phyloP scores from a whole-genome alignment of 2,888 invertebrate genomes.

The Orchesellides sinensis region DNA sequence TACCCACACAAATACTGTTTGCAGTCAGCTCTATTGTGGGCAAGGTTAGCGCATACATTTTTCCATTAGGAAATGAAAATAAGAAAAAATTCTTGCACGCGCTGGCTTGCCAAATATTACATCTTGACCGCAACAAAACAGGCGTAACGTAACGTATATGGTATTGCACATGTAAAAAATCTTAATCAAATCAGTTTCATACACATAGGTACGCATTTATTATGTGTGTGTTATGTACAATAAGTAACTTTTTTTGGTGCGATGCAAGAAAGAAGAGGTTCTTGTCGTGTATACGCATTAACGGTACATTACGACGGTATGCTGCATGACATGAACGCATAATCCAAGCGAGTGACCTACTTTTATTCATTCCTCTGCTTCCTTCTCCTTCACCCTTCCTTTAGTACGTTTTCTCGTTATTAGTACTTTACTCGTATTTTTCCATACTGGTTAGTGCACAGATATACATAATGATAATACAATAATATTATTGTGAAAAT shows the following conservation, averaged over 20 bases:
- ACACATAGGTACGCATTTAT: background rate
- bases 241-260: background rate
- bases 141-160: too few relatives aligned
- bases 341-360: constrained; percentile 57
- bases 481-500: too few relatives aligned
- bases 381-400: background rate
- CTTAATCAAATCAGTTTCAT: too few relatives aligned
- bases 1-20: too few relatives aligned
- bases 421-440: background rate
- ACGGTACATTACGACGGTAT: background rate
- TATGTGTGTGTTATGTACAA: background rate
- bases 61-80: too few relatives aligned
- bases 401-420: background rate
- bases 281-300: background rate
- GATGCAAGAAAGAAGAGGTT: constrained; percentile 20
- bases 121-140: too few relatives aligned
- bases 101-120: too few relatives aligned
- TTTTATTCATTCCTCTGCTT: constrained; percentile 33
- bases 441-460: background rate
- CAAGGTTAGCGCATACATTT: too few relatives aligned
- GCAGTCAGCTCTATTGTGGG: too few relatives aligned
- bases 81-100: too few relatives aligned
- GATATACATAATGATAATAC: too few relatives aligned
- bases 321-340: constrained; percentile 5
- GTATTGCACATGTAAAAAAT: too few relatives aligned